Conservation (phyloP, 2,888 invertebrate species). For the Brenthis ino region DNA sequence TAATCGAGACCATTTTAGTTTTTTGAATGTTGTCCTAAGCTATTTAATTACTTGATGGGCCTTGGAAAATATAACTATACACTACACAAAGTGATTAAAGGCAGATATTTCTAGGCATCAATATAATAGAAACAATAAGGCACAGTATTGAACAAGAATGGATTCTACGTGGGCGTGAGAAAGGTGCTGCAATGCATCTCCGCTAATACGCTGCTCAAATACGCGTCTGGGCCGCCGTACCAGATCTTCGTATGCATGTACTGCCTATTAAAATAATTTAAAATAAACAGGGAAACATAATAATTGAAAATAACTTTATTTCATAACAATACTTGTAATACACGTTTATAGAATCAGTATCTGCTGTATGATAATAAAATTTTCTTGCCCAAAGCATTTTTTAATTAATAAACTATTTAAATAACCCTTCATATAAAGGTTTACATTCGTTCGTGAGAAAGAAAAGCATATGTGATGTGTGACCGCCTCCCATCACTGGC, state of each 20-base stretch:
- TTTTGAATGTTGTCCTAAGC: background rate
- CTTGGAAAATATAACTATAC: background rate
- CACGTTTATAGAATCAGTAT: no score
- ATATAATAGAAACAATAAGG: slow-evolving; percentile 46
- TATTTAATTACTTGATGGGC: background rate
- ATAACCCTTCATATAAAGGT: slow-evolving; percentile 18
- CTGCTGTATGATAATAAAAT: no score
- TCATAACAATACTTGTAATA: no score
- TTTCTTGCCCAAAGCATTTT: no score
- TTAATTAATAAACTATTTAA: background rate
- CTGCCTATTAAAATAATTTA: slow-evolving; percentile 29
- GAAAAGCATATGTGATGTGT: slow-evolving; percentile 41
- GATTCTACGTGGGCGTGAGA: slow-evolving; percentile 70
- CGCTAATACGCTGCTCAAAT: slow-evolving; percentile 71
- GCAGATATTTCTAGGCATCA: background rate
- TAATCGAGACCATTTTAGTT: background rate
- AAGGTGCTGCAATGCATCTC: slow-evolving; percentile 58
- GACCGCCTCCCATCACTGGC: slow-evolving; percentile 39
- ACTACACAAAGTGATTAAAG: background rate
- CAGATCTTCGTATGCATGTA: slow-evolving; percentile 34
- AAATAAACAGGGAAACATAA: slow-evolving; percentile 21
- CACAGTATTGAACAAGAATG: slow-evolving; percentile 61
- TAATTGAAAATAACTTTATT: no score
- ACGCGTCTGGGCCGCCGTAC: slow-evolving; percentile 46
- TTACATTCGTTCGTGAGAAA: slow-evolving; percentile 42